Evolutionary conservation across 2,797 vertebrate genomes (phyloP).

Genomic region (Tragopan temminckii): DNA sequence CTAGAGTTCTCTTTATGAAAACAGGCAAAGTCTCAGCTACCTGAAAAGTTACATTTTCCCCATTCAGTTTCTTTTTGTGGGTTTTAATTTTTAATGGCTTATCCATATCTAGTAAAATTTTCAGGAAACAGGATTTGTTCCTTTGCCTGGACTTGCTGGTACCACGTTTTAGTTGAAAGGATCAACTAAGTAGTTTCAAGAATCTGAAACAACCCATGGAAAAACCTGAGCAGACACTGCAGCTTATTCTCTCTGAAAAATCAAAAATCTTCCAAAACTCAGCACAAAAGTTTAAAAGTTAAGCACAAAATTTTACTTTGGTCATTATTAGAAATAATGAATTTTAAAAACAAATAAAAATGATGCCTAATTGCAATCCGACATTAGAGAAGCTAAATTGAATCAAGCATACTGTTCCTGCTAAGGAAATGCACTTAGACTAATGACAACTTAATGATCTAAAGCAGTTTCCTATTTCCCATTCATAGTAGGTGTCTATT

Average conservation of each 20-base stretch:
- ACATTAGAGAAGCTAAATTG: neutral
- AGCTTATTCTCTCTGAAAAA: neutral
- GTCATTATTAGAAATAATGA: neutral
- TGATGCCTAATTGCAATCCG: neutral
- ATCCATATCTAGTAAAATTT: neutral
- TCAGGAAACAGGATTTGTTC: conserved; percentile 5
- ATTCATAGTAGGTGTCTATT: neutral
- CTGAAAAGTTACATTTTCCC: conserved; percentile 18
- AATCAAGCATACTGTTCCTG: neutral
- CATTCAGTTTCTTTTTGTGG: neutral
- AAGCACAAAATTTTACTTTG: neutral
- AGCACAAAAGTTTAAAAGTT: neutral
- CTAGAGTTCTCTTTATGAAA: neutral
- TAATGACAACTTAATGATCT: neutral
- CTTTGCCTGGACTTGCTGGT: neutral
- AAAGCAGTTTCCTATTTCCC: neutral
- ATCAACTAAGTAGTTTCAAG: neutral
- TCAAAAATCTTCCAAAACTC: neutral
- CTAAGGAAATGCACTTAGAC: neutral
- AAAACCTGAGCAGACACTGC: neutral
- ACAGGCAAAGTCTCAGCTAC: conserved; percentile 31
- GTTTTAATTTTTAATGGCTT: neutral
- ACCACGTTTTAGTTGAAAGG: neutral
- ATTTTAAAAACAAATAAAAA: neutral
- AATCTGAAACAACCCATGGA: neutral